These are phyloP conservation scores for Scomberomorus guttatus DNA, from an alignment of 2,797 vertebrate genomes.

Conservation along the genomic window DNA sequence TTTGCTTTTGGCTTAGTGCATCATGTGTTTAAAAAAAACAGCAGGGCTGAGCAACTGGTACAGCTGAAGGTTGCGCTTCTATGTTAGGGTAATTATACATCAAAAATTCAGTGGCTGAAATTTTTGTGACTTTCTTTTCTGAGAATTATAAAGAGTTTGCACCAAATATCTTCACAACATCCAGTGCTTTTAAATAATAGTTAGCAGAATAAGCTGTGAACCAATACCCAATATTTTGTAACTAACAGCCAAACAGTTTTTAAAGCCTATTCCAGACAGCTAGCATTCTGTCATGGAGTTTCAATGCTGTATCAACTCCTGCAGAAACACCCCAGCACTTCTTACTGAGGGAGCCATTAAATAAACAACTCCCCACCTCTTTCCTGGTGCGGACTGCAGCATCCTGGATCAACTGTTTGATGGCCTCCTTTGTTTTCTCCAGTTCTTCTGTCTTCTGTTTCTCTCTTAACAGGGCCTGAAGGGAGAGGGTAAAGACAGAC, in stretches of 20 bases:
- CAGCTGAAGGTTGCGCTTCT: conserved; percentile 7
- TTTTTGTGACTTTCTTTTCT: conserved; percentile 24
- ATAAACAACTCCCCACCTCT: conserved; percentile 77
- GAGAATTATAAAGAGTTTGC: conserved; percentile 10
- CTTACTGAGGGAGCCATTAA: not conserved
- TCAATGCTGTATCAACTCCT: not conserved
- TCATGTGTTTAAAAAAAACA: not conserved
- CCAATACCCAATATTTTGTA: not conserved
- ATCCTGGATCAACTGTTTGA: conserved; percentile 90
- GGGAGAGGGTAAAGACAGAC: conserved; percentile 18
- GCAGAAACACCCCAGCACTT: not conserved
- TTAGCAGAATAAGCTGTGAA: not conserved
- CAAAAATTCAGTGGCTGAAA: not conserved
- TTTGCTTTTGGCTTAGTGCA: conserved; percentile 40
- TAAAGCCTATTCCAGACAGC: not conserved
- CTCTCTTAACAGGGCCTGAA: conserved; percentile 90
- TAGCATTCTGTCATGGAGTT: not conserved
- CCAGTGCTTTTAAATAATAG: conserved; percentile 10
- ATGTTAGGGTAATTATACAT: conserved; percentile 23
- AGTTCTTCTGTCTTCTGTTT: conserved; percentile 92
- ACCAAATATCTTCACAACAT: conserved; percentile 21
- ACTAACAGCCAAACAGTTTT: not conserved
- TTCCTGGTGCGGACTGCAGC: conserved; percentile 88
- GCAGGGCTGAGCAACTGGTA: not conserved
- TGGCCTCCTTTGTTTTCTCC: conserved; percentile 89